Base-by-base conservation (phyloP, 2,113 vertebrate genomes). In the Chrysemys picta region DNA sequence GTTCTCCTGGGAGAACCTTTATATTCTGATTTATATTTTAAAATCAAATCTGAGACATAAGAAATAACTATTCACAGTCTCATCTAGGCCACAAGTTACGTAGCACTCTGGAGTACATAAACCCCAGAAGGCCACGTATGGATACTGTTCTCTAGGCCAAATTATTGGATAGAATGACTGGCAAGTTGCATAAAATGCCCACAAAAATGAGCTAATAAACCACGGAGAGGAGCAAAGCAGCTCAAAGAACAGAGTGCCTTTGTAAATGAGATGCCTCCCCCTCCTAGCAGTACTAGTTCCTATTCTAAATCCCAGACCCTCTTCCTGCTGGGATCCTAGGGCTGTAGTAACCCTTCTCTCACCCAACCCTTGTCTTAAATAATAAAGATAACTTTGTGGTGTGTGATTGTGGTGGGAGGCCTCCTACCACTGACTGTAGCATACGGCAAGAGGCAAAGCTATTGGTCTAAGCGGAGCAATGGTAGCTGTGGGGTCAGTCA, bases 151-250 rank as follows among this genome's bases (percentile, higher is more conserved):
- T 57, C 9, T 17, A 72, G 59, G 38, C 31, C 27, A 89, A 87
- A 29, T 24, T 65, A 25, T 12, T 57, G 29, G 82, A 10, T 72
- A 3, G 1, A 21, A 25, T 81, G 50, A 57, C 57, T 22, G 88
- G 42, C 47, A 21, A 3, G 13, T 82, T 38, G 25, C 25, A 94
- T 35, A 54, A 85, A 85, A 13, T 69, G 35, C 52, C 94, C 82
- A 91, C 6, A 49, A 38, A 52, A 5, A 86, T 5, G 7, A 2
- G 1, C 82, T 91, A 27, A 87, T 80, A 92, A 49, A 82, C 49
- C 85, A 80, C 89, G 90, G 76, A 82, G 90, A 92, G 82, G 84
- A 90, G 83, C 80, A 84, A 95, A 96, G 47, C 10, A 80, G 42
- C 47, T 85, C 59, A 87, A 91, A 94, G 93, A 75, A 79, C 25